Conservation (phyloP, 2,113 vertebrate genomes). For the Ovis aries region DNA sequence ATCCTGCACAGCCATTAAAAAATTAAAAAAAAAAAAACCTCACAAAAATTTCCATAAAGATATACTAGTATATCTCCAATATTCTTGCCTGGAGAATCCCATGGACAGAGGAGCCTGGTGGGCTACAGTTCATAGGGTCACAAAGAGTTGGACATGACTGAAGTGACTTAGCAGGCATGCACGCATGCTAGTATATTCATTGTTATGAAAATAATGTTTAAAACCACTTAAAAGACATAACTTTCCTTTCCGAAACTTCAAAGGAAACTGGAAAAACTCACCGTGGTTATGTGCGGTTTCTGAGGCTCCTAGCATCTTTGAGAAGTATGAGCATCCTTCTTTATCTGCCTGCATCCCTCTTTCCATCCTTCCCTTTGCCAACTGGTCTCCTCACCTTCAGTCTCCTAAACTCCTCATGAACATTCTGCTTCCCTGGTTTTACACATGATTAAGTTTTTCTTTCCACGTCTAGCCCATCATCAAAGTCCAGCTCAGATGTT, state of each 20-base stretch:
- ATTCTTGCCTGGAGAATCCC: background rate
- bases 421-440: background rate
- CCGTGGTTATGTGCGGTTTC: background rate
- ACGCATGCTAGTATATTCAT: background rate
- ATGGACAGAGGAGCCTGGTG: background rate
- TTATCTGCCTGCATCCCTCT: background rate
- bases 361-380: background rate
- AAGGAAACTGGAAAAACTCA: background rate
- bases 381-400: background rate
- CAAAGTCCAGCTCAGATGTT: background rate
- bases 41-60: background rate
- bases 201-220: background rate
- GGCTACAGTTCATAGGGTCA: background rate
- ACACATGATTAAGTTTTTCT: background rate
- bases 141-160: background rate
- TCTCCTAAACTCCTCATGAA: background rate
- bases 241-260: background rate
- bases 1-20: background rate
- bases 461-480: background rate
- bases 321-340: rapidly evolving
- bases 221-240: background rate
- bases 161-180: background rate
- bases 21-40: rapidly evolving
- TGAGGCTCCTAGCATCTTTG: background rate
- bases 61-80: background rate